Conservation (phyloP, 2,888 invertebrate genomes). For the Eudasyphora cyanicolor region DNA sequence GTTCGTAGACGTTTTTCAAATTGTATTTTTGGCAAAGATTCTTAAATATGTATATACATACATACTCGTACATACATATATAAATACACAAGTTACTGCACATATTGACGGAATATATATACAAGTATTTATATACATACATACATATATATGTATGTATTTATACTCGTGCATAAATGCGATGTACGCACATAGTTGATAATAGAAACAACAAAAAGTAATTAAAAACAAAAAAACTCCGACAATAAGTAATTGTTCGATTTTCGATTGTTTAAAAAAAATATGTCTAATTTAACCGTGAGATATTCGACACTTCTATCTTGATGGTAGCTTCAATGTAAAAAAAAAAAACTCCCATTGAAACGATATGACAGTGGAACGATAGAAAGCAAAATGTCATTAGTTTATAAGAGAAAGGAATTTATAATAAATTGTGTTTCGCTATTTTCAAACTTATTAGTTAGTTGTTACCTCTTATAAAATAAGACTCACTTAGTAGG, state of each 20-base stretch:
- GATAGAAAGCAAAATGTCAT: no score
- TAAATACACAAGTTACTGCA: background rate
- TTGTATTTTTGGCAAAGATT: constrained; percentile 59
- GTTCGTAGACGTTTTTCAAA: constrained; percentile 60
- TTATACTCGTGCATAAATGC: background rate
- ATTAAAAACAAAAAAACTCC: background rate
- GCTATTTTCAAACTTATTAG: no score
- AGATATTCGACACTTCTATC: constrained; percentile 13
- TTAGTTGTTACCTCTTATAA: no score
- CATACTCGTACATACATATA: background rate
- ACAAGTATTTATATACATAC: background rate
- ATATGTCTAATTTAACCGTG: constrained; percentile 28
- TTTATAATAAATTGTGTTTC: no score
- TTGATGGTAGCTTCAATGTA: constrained; percentile 17
- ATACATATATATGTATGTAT: background rate
- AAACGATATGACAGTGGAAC: no score
- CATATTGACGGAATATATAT: background rate
- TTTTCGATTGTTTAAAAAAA: constrained; percentile 12
- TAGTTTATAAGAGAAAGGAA: no score
- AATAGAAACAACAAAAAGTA: no score
- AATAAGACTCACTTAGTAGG: no score
- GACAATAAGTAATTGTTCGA: background rate
- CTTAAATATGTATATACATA: background rate
- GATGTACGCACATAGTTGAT: constrained; percentile 4
- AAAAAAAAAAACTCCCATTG: no score